A percentile compares a stretch with the other conserved stretches of the same genome.
phyloP scores from a whole-genome alignment of 2,797 vertebrate genomes.

The Bradypus variegatus region DNA sequence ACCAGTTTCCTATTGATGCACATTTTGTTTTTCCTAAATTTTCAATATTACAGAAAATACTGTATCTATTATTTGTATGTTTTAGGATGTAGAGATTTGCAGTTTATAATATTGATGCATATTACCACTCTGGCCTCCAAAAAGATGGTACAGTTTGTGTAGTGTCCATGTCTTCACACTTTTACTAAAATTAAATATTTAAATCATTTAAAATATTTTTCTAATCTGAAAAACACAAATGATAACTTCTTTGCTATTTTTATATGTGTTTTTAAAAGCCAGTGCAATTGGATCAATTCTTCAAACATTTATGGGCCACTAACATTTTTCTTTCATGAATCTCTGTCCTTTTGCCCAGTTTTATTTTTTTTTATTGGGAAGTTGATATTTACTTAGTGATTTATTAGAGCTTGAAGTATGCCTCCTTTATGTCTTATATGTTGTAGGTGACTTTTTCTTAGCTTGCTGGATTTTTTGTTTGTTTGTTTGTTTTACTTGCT shows the following conservation, averaged over 20 bases:
- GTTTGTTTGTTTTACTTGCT: too few relatives aligned
- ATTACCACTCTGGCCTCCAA: background rate
- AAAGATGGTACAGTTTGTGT: background rate
- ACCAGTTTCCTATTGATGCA: background rate
- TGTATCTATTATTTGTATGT: background rate
- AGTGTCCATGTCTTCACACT: background rate
- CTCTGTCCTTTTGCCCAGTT: background rate
- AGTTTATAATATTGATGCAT: background rate
- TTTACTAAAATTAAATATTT: background rate
- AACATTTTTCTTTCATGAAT: background rate
- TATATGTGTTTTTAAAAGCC: background rate
- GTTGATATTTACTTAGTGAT: background rate
- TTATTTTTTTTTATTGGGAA: background rate
- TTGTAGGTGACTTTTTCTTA: too few relatives aligned
- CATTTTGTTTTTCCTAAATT: background rate
- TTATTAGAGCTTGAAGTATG: too few relatives aligned
- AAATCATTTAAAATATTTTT: background rate
- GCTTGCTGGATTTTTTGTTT: too few relatives aligned
- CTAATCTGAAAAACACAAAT: background rate
- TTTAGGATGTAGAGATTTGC: background rate
- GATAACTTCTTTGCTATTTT: background rate
- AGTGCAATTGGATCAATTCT: background rate
- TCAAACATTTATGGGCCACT: background rate
- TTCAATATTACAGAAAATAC: background rate
- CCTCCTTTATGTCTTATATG: too few relatives aligned